Conservation (phyloP, 2,113 vertebrate genomes). For the Ictidomys tridecemlineatus region DNA sequence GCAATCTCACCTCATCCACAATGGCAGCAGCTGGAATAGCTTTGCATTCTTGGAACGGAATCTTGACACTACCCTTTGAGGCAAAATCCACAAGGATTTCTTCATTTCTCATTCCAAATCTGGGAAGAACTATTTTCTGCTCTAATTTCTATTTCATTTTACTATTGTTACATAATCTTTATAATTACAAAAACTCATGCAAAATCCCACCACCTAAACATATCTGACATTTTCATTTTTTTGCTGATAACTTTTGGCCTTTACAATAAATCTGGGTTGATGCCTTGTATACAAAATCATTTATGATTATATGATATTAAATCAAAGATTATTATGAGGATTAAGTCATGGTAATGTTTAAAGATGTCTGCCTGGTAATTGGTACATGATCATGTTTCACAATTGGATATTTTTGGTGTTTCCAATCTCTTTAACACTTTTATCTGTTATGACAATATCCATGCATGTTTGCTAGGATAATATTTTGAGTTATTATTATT, state of each 20-base stretch:
- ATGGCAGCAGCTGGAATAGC: conserved; percentile 19
- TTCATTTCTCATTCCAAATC: conserved; percentile 55
- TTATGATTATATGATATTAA: conserved; percentile 31
- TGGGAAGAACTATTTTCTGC: conserved; percentile 70
- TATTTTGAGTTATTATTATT: conserved; percentile 58
- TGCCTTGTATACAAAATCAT: conserved; percentile 53
- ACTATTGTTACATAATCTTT: conserved; percentile 44
- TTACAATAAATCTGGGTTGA: conserved; percentile 12
- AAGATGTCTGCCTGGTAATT: neutral
- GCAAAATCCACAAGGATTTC: conserved; percentile 64
- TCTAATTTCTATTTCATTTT: conserved; percentile 60
- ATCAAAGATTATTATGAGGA: conserved; percentile 51
- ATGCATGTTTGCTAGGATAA: neutral
- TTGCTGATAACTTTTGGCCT: conserved; percentile 34
- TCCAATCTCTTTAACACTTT: neutral
- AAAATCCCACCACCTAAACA: conserved; percentile 45
- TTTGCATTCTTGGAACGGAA: conserved; percentile 53
- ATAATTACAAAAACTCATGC: conserved; percentile 60
- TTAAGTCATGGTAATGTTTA: conserved; percentile 50
- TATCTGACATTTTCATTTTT: conserved; percentile 67
- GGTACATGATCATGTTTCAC: neutral
- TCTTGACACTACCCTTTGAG: conserved; percentile 51
- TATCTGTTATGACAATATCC: conserved; percentile 15
- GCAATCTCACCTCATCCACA: conserved; percentile 14
- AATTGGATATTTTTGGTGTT: neutral